Base-by-base conservation (phyloP, 2,797 vertebrate species). In the Macropodus opercularis region DNA sequence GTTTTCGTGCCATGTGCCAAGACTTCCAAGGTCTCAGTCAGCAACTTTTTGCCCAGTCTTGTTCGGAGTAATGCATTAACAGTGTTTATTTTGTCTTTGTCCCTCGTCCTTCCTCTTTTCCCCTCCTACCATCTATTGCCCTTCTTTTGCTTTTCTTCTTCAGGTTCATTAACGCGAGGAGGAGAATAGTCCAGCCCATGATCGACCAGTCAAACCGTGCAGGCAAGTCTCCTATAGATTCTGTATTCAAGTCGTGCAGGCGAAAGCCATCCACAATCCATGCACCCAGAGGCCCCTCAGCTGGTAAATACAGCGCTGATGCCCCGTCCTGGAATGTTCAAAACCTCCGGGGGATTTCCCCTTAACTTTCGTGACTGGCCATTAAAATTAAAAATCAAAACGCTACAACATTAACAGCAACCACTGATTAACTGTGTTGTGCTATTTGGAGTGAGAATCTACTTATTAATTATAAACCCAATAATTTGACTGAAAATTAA, bases 131-230 rank as follows among this genome's bases (percentile, higher is more conserved):
- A 12, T n/a, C 26, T 23, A 15, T 13, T 22, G n/a, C 21, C 55
- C 14, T 21, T 35, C 43, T 12, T 27, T 49, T 61, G 40, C 4
- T 70, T n/a, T 27, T 65, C 57, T 68, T 14, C 90, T 92, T 23
- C 93, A 99, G 97, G 97, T 99, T 99, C 94, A 99, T 98, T 89
- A 99, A 99, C 43, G 97, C 97, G 81, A 95, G 97, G 92, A 97
- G 97, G 93, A 97, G 97, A 96, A 99, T 99, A 98, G 97, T 99
- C 77, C 97, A 99, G 85, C 97, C 97, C 80, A 99, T 99, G 97
- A 99, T 99, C 90, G 97, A 99, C 94, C 97, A 99, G 93, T 99
- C 97, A 84, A 99, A 99, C 92, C 94, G 97, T 95, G 97, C 97
- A 98, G 97, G 97, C 94, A 96, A 98, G 96, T 98, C 87, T 91